Conservation (phyloP, 2,113 vertebrate species). For the Oncorhynchus tshawytscha region DNA sequence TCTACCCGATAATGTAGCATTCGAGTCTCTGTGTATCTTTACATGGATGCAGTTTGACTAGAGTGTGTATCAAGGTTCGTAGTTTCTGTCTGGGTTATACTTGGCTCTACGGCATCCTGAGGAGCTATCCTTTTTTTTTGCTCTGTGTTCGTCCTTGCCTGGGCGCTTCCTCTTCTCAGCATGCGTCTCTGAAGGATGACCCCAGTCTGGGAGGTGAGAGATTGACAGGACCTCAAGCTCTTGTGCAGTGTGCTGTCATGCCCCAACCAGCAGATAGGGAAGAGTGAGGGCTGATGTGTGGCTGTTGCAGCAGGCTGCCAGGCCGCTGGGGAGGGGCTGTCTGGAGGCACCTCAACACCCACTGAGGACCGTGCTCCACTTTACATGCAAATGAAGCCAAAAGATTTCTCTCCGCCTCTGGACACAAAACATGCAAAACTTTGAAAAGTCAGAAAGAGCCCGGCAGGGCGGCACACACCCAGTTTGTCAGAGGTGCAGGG, state of each 20-base stretch:
- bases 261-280: constrained; percentile 64
- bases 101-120: constrained; percentile 7
- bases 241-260: constrained; percentile 60
- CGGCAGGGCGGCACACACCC: constrained; percentile 17
- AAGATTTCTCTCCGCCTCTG: constrained; percentile 60
- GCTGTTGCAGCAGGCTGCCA: constrained; percentile 44
- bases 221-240: constrained; percentile 72
- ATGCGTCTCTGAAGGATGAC: constrained; percentile 61
- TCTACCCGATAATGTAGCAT: too few species aligned
- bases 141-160: constrained; percentile 65
- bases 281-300: constrained; percentile 56
- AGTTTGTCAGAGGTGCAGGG: not conserved
- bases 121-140: constrained; percentile 19
- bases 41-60: too few species aligned
- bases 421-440: constrained; percentile 49
- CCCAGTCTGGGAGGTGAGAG: constrained; percentile 50
- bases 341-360: constrained; percentile 59
- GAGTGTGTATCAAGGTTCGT: too few species aligned
- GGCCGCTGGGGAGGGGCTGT: constrained; percentile 12
- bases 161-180: constrained; percentile 28
- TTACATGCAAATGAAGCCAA: constrained; percentile 75
- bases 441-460: constrained; percentile 44
- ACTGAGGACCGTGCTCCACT: constrained; percentile 58
- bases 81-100: too few species aligned
- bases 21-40: too few species aligned